A percentile compares a stretch with the other conserved stretches of the same genome.
phyloP scores from a whole-genome alignment of 2,888 invertebrate species.

The Cylloceria caligata region DNA sequence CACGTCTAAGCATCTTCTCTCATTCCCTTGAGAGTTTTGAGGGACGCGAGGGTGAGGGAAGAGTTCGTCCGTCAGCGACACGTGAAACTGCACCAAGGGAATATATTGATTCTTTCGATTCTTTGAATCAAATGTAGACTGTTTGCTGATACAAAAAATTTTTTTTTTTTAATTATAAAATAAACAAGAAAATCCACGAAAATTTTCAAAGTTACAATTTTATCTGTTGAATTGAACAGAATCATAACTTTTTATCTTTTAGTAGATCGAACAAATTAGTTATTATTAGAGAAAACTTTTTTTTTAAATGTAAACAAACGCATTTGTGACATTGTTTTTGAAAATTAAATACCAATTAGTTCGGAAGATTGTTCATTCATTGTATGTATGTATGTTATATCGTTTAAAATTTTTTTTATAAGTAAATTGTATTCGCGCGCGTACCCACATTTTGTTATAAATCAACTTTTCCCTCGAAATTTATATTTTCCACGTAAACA shows the following conservation, averaged over 20 bases:
- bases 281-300: no score
- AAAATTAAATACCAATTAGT: no score
- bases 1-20: constrained; percentile 59
- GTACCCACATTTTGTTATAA: no score
- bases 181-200: constrained; percentile 4
- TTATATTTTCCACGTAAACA: no score
- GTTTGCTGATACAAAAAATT: background rate
- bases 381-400: no score
- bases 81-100: constrained; percentile 16
- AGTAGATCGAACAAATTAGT: background rate
- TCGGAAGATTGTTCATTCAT: no score
- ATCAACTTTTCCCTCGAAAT: no score
- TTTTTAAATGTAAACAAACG: no score
- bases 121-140: constrained; percentile 5
- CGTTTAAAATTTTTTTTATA: no score
- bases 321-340: no score
- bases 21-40: constrained; percentile 36
- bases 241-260: background rate
- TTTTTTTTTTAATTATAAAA: no score
- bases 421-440: no score
- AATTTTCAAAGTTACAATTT: background rate
- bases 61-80: constrained; percentile 46
- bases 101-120: constrained; percentile 18
- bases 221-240: background rate
- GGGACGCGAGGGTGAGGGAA: constrained; percentile 10